phyloP scores from a whole-genome alignment of 2,888 invertebrate species.

The Chaitophorus viminalis region DNA sequence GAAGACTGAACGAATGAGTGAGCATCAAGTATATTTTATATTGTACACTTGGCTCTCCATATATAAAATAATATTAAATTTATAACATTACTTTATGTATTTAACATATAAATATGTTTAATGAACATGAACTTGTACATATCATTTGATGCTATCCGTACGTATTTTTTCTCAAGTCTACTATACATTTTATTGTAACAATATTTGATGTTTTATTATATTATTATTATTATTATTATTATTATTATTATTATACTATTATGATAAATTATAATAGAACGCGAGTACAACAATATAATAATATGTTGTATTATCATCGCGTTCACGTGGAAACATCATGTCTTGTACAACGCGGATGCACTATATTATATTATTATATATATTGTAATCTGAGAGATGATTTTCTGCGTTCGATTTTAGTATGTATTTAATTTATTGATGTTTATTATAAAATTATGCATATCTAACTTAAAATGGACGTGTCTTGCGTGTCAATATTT shows the following conservation, averaged over 20 bases:
- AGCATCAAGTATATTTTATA: slow-evolving; percentile 36
- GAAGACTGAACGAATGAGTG: slow-evolving; percentile 55
- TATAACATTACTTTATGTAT: slow-evolving; percentile 15
- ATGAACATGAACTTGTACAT: slow-evolving; percentile 48
- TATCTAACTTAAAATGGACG: too few species aligned
- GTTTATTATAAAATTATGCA: too few species aligned
- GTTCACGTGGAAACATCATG: background rate
- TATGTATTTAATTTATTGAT: too few species aligned
- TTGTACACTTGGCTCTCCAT: slow-evolving; percentile 33
- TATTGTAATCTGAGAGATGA: background rate
- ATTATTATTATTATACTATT: background rate
- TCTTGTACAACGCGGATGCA: background rate
- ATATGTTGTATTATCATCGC: background rate
- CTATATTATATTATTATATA: background rate
- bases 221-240: background rate
- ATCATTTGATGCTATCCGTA: slow-evolving; percentile 57
- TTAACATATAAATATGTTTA: background rate
- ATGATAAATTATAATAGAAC: background rate
- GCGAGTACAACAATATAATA: background rate
- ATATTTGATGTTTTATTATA: background rate
- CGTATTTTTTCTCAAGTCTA: slow-evolving; percentile 5
- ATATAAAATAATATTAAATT: slow-evolving; percentile 5
- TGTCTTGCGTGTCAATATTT: too few species aligned
- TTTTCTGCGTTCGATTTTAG: too few species aligned
- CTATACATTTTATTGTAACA: background rate